phyloP scores from a whole-genome alignment of 1,140 invertebrate species.

The Marisa cornuarietis region DNA sequence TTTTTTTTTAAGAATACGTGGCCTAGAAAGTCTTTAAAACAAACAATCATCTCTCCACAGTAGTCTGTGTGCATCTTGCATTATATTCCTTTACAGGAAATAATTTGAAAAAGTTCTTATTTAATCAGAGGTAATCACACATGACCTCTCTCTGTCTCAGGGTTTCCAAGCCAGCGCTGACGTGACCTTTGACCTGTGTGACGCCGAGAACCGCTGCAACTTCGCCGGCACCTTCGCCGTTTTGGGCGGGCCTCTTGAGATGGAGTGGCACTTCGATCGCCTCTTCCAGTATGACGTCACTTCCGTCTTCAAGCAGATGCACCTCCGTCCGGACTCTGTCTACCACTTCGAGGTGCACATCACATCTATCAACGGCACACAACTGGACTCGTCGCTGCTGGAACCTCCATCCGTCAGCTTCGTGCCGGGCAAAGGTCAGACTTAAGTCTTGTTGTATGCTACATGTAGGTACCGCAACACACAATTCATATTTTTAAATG shows the following conservation, averaged over 20 bases:
- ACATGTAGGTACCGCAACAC: too few species aligned
- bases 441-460: too few species aligned
- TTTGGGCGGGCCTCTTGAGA: constrained; percentile 30
- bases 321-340: constrained; percentile 16
- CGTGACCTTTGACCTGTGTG: constrained; percentile 26
- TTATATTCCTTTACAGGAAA: too few species aligned
- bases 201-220: constrained; percentile 8
- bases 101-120: background rate
- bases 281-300: constrained; percentile 34
- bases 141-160: constrained; percentile 6
- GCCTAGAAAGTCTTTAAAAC: too few species aligned
- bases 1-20: too few species aligned
- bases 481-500: too few species aligned
- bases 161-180: constrained; percentile 1
- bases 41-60: too few species aligned
- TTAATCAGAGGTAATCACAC: background rate
- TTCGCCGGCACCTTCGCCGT: constrained; percentile 26
- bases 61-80: too few species aligned
- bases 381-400: constrained; percentile 20
- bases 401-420: constrained; percentile 28
- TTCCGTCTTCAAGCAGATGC: constrained; percentile 19
- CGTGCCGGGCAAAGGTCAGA: constrained; percentile 23
- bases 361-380: constrained; percentile 25
- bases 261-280: constrained; percentile 33
- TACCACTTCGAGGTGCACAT: constrained; percentile 21